A percentile compares a stretch with the other conserved stretches of the same genome.
Evolutionary conservation across 2,113 vertebrate genomes (phyloP).

Genomic region (Ranitomeya variabilis): DNA sequence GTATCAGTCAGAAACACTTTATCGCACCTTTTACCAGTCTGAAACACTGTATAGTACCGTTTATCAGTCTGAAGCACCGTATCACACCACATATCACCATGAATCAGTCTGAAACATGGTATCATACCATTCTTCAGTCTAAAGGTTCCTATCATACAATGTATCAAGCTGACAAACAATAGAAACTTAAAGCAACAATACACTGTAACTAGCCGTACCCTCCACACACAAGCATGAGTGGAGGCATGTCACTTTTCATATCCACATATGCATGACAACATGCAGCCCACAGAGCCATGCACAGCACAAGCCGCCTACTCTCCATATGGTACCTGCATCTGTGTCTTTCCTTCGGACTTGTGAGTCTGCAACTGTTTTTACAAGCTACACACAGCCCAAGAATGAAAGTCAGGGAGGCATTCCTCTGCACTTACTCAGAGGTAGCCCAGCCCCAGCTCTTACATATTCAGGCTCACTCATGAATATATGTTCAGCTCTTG

Average conservation of each 20-base stretch:
- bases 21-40: too few species aligned
- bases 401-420: conserved; percentile 38
- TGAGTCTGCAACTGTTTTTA: conserved; percentile 39
- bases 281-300: background rate
- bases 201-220: background rate
- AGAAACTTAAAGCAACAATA: background rate
- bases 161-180: background rate
- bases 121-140: too few species aligned
- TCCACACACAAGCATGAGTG: background rate
- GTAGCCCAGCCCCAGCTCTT: background rate
- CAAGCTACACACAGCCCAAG: conserved; percentile 2
- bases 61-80: too few species aligned
- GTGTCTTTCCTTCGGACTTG: conserved; percentile 23
- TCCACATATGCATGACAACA: background rate
- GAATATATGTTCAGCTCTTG: conserved; percentile 31
- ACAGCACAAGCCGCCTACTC: background rate
- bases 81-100: too few species aligned
- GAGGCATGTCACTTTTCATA: background rate
- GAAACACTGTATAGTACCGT: too few species aligned
- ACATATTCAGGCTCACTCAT: conserved; percentile 25
- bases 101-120: too few species aligned
- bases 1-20: too few species aligned
- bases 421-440: conserved; percentile 40
- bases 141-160: background rate
- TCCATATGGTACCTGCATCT: conserved; percentile 4